Evolutionary conservation across 2,888 invertebrate species (phyloP).

Genomic region (Listrodromus nycthemerus): DNA sequence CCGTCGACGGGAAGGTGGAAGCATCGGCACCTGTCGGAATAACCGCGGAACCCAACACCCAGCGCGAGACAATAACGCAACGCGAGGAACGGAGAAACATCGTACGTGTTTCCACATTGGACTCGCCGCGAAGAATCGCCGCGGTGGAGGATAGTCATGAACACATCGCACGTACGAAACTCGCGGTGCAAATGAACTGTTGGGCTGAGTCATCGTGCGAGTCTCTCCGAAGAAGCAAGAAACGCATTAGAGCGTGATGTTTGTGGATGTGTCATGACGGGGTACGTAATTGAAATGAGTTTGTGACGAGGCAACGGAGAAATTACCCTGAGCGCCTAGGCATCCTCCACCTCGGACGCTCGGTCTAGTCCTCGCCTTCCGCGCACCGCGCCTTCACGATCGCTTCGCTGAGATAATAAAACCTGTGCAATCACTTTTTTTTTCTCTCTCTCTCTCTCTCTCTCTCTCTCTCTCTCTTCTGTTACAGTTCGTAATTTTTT

Average conservation of each 20-base stretch:
- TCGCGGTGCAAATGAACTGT: slow-evolving; percentile 66
- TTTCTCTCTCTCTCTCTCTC: slow-evolving; percentile 14
- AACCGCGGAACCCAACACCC: neutral
- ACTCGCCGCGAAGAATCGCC: slow-evolving; percentile 19
- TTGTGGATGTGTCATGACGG: slow-evolving; percentile 68
- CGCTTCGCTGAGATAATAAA: slow-evolving; percentile 53
- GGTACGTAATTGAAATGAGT: slow-evolving; percentile 71
- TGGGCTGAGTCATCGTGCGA: slow-evolving; percentile 66
- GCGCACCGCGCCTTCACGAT: slow-evolving; percentile 44
- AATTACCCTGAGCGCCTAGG: slow-evolving; percentile 59
- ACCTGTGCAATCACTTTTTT: slow-evolving; percentile 48
- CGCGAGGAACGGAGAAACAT: neutral
- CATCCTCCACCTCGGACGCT: slow-evolving; percentile 35
- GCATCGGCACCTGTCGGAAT: neutral
- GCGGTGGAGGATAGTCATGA: neutral
- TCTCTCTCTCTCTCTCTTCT: neutral
- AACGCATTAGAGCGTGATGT: slow-evolving; percentile 68
- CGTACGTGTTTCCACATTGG: slow-evolving; percentile 54
- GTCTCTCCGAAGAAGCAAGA: slow-evolving; percentile 65
- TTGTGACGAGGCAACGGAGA: slow-evolving; percentile 63
- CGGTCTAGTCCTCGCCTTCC: slow-evolving; percentile 4
- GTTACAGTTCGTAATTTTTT: slow-evolving; percentile 28
- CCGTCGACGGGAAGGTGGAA: slow-evolving; percentile 16
- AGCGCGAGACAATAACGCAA: slow-evolving; percentile 6
- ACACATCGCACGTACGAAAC: slow-evolving; percentile 27